Evolutionary conservation across 2,113 vertebrate species (phyloP).

Genomic region (Theropithecus gelada): DNA sequence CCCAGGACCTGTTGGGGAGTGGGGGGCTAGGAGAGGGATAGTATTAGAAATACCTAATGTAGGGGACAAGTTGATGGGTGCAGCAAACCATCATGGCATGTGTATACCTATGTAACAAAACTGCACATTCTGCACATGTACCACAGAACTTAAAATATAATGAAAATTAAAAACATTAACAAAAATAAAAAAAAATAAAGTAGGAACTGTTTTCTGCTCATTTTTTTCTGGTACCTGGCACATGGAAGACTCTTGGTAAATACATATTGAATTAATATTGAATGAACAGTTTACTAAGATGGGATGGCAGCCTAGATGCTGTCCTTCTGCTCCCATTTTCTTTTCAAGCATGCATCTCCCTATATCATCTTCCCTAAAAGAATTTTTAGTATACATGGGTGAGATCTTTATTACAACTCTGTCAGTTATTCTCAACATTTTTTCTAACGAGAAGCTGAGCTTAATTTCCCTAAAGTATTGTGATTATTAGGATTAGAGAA

Average conservation of each 20-base stretch:
- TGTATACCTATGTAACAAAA: too few species aligned
- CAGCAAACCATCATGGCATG: too few species aligned
- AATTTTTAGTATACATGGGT: not conserved
- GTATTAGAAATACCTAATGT: too few species aligned
- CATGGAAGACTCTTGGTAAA: not conserved
- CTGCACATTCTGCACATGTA: too few species aligned
- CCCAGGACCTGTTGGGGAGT: too few species aligned
- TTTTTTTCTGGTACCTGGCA: not conserved
- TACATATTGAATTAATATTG: not conserved
- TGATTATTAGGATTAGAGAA: not conserved
- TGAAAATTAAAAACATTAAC: too few species aligned
- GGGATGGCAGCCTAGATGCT: not conserved
- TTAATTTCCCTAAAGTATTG: constrained; percentile 30
- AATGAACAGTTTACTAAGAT: not conserved
- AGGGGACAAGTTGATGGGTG: too few species aligned
- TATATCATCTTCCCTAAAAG: not conserved
- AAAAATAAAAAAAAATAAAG: too few species aligned
- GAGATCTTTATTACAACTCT: not conserved
- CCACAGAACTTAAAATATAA: too few species aligned
- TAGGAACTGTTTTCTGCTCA: not conserved
- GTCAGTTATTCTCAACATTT: not conserved
- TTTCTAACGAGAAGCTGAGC: not conserved
- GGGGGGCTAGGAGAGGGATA: too few species aligned
- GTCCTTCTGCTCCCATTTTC: not conserved
- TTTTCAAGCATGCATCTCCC: not conserved